Evolutionary conservation across 2,888 invertebrate species (phyloP).

Genomic region (Phengaris arion): DNA sequence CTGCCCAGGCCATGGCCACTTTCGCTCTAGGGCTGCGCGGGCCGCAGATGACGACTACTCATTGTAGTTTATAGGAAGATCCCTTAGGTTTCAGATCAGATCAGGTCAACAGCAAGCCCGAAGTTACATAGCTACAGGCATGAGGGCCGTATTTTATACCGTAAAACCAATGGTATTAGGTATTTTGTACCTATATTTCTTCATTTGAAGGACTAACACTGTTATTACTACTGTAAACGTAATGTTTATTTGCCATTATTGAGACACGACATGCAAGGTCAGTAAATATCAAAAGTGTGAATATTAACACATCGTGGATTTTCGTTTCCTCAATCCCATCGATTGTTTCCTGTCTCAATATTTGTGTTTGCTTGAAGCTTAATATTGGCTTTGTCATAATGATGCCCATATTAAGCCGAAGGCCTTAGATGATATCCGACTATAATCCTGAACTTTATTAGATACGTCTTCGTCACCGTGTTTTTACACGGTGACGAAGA

Average conservation of each 20-base stretch:
- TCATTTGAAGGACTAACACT: not conserved
- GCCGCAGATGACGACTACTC: too few relatives aligned
- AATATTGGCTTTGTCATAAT: not conserved
- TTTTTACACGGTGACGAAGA: not conserved
- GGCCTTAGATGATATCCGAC: conserved; percentile 1
- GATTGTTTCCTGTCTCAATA: conserved; percentile 2
- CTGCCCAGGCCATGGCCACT: too few relatives aligned
- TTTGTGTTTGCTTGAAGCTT: conserved; percentile 1
- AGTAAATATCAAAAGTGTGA: conserved; percentile 18
- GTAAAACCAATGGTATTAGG: too few relatives aligned
- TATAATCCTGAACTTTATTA: not conserved
- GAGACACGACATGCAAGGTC: conserved; percentile 24
- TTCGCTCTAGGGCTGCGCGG: too few relatives aligned
- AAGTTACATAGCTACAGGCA: too few relatives aligned
- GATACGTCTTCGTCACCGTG: too few relatives aligned
- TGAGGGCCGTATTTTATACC: too few relatives aligned
- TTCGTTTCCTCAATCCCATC: conserved; percentile 24
- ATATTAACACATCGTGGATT: conserved; percentile 19
- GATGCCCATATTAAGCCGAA: not conserved
- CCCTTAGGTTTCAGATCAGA: too few relatives aligned
- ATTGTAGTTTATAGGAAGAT: too few relatives aligned
- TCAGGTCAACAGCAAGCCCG: too few relatives aligned
- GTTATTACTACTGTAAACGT: not conserved
- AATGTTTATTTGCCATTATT: conserved; percentile 19
- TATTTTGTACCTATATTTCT: not conserved